These are phyloP conservation scores for Brachionus calyciflorus DNA, from an alignment of 1,140 invertebrate genomes.

Conservation along the genomic window DNA sequence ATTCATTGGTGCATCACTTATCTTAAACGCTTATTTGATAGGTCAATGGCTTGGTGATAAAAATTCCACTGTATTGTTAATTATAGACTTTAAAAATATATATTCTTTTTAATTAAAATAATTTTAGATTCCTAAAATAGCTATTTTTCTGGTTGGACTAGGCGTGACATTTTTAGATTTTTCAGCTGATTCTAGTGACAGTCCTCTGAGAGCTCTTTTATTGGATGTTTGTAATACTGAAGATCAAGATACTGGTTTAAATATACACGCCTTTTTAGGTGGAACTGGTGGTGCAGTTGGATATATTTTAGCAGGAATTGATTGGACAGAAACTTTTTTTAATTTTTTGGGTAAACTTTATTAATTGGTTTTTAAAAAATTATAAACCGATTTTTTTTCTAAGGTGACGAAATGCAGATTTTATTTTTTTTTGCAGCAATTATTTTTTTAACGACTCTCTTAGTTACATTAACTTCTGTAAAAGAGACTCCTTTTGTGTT, in stretches of 20 bases:
- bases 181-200: slow-evolving; percentile 32
- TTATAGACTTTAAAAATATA: background rate
- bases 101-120: background rate
- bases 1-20: background rate
- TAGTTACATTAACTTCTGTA: slow-evolving; percentile 27
- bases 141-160: slow-evolving; percentile 19
- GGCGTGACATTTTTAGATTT: slow-evolving; percentile 43
- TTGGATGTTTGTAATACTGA: slow-evolving; percentile 21
- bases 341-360: background rate
- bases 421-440: slow-evolving; percentile 31
- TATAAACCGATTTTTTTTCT: background rate
- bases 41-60: slow-evolving; percentile 40
- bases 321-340: slow-evolving; percentile 58
- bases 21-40: slow-evolving; percentile 25
- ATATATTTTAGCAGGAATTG: slow-evolving; percentile 62
- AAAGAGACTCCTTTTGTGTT: slow-evolving; percentile 15
- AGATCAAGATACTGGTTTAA: slow-evolving; percentile 46
- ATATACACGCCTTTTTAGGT: slow-evolving; percentile 40
- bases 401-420: slow-evolving; percentile 32
- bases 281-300: slow-evolving; percentile 61
- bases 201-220: slow-evolving; percentile 30
- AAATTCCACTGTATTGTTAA: background rate
- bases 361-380: background rate
- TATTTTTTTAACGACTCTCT: background rate
- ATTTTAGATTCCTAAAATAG: slow-evolving; percentile 25